Percentiles rank a stretch among this genome's conserved stretches.
These are phyloP conservation scores for Tichodroma muraria DNA, from an alignment of 2,113 vertebrate genomes.

Conservation along the genomic window DNA sequence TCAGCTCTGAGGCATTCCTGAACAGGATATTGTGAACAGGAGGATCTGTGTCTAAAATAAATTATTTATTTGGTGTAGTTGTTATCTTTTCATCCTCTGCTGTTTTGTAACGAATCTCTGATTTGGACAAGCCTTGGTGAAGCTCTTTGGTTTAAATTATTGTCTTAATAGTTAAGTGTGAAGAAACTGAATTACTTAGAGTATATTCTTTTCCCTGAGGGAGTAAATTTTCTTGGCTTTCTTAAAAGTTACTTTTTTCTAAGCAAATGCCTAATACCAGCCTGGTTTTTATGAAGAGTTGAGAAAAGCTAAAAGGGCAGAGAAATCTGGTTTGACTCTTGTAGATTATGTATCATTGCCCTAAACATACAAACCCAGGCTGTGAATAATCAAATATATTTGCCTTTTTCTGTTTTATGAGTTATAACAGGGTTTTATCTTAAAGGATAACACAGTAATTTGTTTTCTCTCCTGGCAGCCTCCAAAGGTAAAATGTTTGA, in stretches of 20 bases:
- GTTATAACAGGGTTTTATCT: background rate
- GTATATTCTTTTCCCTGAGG: background rate
- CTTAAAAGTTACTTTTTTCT: rapidly evolving
- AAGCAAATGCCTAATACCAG: background rate
- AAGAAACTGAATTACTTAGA: background rate
- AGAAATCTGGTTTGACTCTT: background rate
- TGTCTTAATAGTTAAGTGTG: background rate
- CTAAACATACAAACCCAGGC: background rate
- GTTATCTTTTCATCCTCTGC: background rate
- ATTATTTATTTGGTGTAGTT: background rate
- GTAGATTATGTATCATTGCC: rapidly evolving
- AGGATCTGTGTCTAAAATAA: background rate
- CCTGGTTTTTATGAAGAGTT: background rate
- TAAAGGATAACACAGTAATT: background rate
- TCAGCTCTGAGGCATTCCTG: rapidly evolving
- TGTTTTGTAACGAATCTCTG: background rate
- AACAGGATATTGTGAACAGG: background rate
- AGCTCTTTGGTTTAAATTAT: background rate
- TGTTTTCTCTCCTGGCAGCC: conserved; percentile 75
- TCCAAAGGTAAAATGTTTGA: conserved; percentile 95
- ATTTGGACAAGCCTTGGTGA: background rate
- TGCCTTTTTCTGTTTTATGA: background rate
- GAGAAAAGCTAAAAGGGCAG: background rate
- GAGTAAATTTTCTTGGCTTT: background rate
- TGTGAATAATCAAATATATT: background rate